phyloP scores from a whole-genome alignment of 1,140 invertebrate species.

The Cylas formicarius region DNA sequence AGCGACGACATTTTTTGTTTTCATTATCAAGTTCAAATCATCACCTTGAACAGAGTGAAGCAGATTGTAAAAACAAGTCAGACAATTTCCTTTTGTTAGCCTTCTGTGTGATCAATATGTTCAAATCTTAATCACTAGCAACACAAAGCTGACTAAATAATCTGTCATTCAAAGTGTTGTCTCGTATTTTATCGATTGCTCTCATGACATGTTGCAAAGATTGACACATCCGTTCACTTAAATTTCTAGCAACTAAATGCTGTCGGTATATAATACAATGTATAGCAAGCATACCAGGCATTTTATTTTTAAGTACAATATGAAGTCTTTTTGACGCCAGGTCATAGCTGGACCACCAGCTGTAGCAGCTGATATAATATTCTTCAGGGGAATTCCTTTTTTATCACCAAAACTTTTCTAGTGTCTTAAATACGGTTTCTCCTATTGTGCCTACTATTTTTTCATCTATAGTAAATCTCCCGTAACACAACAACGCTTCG shows the following conservation, averaged over 20 bases:
- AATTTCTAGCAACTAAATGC: too few relatives aligned
- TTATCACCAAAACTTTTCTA: too few relatives aligned
- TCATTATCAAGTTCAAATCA: too few relatives aligned
- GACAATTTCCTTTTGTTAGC: constrained; percentile 15
- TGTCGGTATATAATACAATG: constrained; percentile 20
- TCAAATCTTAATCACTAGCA: constrained; percentile 39
- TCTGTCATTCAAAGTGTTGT: constrained; percentile 28
- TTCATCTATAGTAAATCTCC: too few relatives aligned
- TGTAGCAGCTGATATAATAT: constrained; percentile 20
- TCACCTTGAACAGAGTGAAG: constrained; percentile 8
- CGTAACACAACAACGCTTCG: too few relatives aligned
- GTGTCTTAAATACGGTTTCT: too few relatives aligned
- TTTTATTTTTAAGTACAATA: constrained; percentile 15
- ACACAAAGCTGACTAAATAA: constrained; percentile 37
- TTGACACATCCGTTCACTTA: too few relatives aligned
- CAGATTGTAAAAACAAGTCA: constrained; percentile 10
- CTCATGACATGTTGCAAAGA: constrained; percentile 27
- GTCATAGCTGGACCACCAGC: constrained; percentile 24
- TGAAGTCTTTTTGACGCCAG: too few relatives aligned
- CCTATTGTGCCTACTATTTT: too few relatives aligned
- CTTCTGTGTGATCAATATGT: constrained; percentile 37
- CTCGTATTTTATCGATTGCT: constrained; percentile 32
- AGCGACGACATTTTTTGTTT: too few relatives aligned
- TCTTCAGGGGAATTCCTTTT: too few relatives aligned
- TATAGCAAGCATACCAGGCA: constrained; percentile 17